Evolutionary conservation across 1,140 invertebrate genomes (phyloP).

Genomic region (Bicyclus anynana): DNA sequence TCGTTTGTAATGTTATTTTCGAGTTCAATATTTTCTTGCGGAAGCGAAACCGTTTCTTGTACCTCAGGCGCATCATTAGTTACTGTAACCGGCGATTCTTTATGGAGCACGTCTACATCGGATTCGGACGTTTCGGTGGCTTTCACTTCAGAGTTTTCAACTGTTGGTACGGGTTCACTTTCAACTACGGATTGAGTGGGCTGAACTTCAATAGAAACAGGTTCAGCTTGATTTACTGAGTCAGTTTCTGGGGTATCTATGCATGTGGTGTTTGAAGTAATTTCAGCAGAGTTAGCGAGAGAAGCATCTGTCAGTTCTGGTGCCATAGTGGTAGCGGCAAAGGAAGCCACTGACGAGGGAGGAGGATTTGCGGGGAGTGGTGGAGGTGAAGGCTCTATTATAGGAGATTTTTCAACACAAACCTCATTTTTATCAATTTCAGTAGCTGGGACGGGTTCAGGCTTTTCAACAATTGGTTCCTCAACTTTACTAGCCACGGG

Average conservation of each 20-base stretch:
- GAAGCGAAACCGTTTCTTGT: constrained; percentile 4
- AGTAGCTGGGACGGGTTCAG: constrained; percentile 53
- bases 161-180: background rate
- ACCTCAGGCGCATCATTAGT: background rate
- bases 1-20: constrained; percentile 10
- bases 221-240: constrained; percentile 28
- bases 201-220: background rate
- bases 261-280: constrained; percentile 37
- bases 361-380: constrained; percentile 74
- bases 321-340: constrained; percentile 76
- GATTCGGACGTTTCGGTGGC: constrained; percentile 2
- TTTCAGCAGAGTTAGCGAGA: constrained; percentile 57
- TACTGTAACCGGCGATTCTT: background rate
- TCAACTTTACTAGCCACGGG: constrained; percentile 55
- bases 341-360: constrained; percentile 74
- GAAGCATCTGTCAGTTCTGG: constrained; percentile 70
- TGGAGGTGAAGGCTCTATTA: constrained; percentile 72
- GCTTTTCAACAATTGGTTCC: constrained; percentile 44
- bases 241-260: constrained; percentile 31
- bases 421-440: constrained; percentile 74
- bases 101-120: background rate
- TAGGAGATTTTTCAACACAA: constrained; percentile 74
- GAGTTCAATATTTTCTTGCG: background rate
- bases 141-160: constrained; percentile 11
- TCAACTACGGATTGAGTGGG: background rate